Percentiles rank a stretch among this genome's conserved stretches.
Evolutionary conservation across 1,140 invertebrate species (phyloP).

Genomic region (Aricia agestis): DNA sequence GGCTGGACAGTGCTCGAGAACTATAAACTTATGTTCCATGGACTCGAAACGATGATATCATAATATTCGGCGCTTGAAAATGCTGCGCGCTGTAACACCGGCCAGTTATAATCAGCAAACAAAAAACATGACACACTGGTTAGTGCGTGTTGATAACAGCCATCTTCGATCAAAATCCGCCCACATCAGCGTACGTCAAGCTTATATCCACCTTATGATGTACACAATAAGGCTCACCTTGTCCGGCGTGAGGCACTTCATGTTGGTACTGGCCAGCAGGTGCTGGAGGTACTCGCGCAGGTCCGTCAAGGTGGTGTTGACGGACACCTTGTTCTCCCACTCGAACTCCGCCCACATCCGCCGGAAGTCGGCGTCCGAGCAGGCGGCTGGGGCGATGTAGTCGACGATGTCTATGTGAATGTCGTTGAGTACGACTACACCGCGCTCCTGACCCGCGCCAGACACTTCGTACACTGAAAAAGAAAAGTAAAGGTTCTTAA

Average conservation of each 20-base stretch:
- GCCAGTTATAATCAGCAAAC: too few species aligned
- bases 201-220: too few species aligned
- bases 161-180: too few species aligned
- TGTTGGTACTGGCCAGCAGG: conserved; percentile 96
- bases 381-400: conserved; percentile 98
- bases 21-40: too few species aligned
- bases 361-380: conserved; percentile 96
- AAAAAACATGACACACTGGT: too few species aligned
- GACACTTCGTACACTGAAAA: conserved; percentile 92
- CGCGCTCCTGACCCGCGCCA: conserved; percentile 94
- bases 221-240: conserved; percentile 75
- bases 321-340: conserved; percentile 99
- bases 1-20: too few species aligned
- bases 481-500: too few species aligned
- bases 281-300: conserved; percentile 95
- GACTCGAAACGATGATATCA: too few species aligned
- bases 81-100: too few species aligned
- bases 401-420: conserved; percentile 99
- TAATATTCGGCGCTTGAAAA: too few species aligned
- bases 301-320: conserved; percentile 96
- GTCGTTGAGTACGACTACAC: conserved; percentile 98
- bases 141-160: too few species aligned
- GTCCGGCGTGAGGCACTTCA: conserved; percentile 98
- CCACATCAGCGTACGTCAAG: too few species aligned
- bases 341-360: conserved; percentile 99